Evolutionary conservation across 1,140 invertebrate species (phyloP).

Genomic region (Zelostemma sp.): DNA sequence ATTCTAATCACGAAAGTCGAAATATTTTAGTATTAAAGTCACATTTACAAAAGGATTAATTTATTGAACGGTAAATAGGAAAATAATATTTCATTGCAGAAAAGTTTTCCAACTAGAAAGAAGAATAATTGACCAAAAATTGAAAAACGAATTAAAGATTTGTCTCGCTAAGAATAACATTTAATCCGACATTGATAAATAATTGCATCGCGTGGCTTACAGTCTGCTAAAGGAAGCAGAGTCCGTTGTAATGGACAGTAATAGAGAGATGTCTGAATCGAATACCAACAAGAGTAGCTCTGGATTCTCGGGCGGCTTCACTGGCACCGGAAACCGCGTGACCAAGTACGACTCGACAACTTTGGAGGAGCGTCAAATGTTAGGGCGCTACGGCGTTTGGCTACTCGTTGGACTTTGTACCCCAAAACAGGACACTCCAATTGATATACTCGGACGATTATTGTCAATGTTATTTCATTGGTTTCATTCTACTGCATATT

Average conservation of each 20-base stretch:
- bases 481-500: conserved; percentile 98
- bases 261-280: conserved; percentile 66
- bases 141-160: conserved; percentile 29
- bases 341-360: conserved; percentile 61
- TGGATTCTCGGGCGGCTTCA: conserved; percentile 56
- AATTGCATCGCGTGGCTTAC: conserved; percentile 46
- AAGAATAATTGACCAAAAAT: no score
- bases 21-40: no score
- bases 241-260: conserved; percentile 75
- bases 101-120: no score
- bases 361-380: conserved; percentile 85
- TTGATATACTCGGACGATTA: conserved; percentile 90
- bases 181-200: conserved; percentile 16
- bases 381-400: conserved; percentile 98
- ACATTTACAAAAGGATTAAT: no score
- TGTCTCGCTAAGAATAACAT: conserved; percentile 10
- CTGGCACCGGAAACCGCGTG: conserved; percentile 32
- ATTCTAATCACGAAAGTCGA: no score
- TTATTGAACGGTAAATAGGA: no score
- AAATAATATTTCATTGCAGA: no score
- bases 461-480: conserved; percentile 98
- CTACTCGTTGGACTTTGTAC: conserved; percentile 94
- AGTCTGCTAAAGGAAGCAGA: conserved; percentile 87
- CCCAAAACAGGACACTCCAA: conserved; percentile 85
- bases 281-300: conserved; percentile 61